phyloP scores from a whole-genome alignment of 2,888 invertebrate genomes.

The Caenorhabditis virilis region DNA sequence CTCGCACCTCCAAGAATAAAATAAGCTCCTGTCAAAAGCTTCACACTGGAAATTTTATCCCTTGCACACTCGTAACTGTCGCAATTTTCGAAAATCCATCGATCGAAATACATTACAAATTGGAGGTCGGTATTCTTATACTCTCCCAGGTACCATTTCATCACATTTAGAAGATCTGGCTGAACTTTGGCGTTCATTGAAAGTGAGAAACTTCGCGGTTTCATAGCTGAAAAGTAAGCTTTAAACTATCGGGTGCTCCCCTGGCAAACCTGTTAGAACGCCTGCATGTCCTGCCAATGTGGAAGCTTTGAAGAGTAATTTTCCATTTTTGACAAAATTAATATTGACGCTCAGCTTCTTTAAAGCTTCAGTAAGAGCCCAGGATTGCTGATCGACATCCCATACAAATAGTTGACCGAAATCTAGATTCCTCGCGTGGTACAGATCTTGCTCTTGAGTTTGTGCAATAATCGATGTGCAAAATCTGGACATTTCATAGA shows the following conservation, averaged over 20 bases:
- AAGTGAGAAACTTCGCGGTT: slow-evolving; percentile 49
- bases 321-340: slow-evolving; percentile 51
- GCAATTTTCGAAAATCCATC: slow-evolving; percentile 52
- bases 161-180: slow-evolving; percentile 46
- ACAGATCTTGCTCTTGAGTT: slow-evolving; percentile 37
- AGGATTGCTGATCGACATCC: slow-evolving; percentile 50
- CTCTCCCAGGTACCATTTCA: slow-evolving; percentile 48
- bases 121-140: slow-evolving; percentile 40
- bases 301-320: slow-evolving; percentile 57
- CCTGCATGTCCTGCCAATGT: slow-evolving; percentile 62
- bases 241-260: neutral
- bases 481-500: slow-evolving; percentile 61
- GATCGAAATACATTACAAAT: slow-evolving; percentile 58
- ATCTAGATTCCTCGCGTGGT: slow-evolving; percentile 56
- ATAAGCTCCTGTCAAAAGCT: slow-evolving; percentile 53
- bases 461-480: slow-evolving; percentile 61
- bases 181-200: slow-evolving; percentile 58
- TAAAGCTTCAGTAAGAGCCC: slow-evolving; percentile 53
- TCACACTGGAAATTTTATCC: slow-evolving; percentile 39
- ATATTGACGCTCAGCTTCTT: slow-evolving; percentile 56
- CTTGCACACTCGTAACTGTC: slow-evolving; percentile 51
- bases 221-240: slow-evolving; percentile 49
- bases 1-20: slow-evolving; percentile 38
- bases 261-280: slow-evolving; percentile 47
- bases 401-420: slow-evolving; percentile 59